Conservation (phyloP, 1,140 invertebrate species). For the Archivesica marissinica region DNA sequence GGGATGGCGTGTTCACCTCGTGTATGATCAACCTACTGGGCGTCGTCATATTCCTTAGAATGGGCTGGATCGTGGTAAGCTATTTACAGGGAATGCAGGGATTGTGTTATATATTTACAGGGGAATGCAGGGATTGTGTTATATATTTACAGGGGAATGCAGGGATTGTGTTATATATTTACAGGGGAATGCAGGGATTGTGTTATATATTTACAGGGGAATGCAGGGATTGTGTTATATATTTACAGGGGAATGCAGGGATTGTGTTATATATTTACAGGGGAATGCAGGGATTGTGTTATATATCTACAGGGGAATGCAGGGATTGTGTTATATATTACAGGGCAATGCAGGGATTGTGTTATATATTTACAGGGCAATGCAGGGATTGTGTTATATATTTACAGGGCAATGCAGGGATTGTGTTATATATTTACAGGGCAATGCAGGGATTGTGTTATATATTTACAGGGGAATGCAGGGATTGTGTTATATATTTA, state of each 20-base stretch:
- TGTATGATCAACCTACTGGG: conserved; percentile 97
- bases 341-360: conserved; percentile 93
- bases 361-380: conserved; percentile 23
- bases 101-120: conserved; percentile 50
- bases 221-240: conserved; percentile 90
- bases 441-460: too few relatives aligned
- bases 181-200: too few relatives aligned
- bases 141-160: conserved; percentile 91
- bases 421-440: conserved; percentile 81
- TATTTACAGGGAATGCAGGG: neutral
- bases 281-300: conserved; percentile 92
- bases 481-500: conserved; percentile 86
- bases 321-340: too few relatives aligned
- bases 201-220: too few relatives aligned
- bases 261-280: too few relatives aligned
- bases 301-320: conserved; percentile 30
- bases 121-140: conserved; percentile 95
- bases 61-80: conserved; percentile 96
- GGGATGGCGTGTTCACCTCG: conserved; percentile 97
- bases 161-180: conserved; percentile 87
- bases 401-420: conserved; percentile 92
- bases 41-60: conserved; percentile 97
- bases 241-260: too few relatives aligned
- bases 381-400: too few relatives aligned
- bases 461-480: conserved; percentile 90